Percentiles rank a stretch among this genome's conserved stretches.
Conservation (phyloP, 1,140 invertebrate genomes). For the Ceratitis capitata region DNA sequence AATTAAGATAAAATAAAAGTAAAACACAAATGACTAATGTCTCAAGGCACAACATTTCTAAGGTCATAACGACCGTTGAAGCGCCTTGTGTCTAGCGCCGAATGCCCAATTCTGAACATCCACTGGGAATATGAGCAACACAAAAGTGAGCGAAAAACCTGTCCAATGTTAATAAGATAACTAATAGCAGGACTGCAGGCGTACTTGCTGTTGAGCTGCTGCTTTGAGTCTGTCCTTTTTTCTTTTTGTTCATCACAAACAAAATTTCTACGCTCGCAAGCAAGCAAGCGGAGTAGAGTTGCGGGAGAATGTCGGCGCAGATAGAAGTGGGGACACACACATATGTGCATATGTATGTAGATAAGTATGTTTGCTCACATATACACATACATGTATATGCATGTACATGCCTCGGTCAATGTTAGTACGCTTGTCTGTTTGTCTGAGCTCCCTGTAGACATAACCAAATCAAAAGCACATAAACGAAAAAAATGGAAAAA, state of each 20-base stretch:
- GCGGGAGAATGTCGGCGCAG: not conserved
- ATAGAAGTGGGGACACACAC: not conserved
- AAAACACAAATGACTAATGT: not conserved
- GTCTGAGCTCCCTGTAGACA: not conserved
- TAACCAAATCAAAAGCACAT: slow-evolving; percentile 34
- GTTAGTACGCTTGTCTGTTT: not conserved
- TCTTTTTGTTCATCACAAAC: not conserved
- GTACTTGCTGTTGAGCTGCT: not conserved
- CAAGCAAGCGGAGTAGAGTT: not conserved
- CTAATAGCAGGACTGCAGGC: not conserved
- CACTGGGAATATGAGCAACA: slow-evolving; percentile 6
- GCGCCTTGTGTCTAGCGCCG: not conserved
- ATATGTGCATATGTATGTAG: too few species aligned
- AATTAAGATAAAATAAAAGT: not conserved
- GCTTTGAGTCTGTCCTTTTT: too few species aligned
- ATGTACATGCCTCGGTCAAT: too few species aligned
- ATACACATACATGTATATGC: not conserved
- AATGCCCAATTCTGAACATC: not conserved
- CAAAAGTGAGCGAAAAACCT: not conserved
- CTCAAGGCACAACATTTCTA: not conserved
- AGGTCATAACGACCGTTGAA: not conserved
- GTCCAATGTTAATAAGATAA: slow-evolving; percentile 36
- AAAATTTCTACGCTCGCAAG: slow-evolving; percentile 18
- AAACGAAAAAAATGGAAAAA: not conserved
- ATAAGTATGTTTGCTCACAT: too few species aligned